Percentiles rank a stretch among this genome's conserved stretches.
Conservation (phyloP, 2,797 vertebrate genomes). For the Cichlasoma orientale region DNA sequence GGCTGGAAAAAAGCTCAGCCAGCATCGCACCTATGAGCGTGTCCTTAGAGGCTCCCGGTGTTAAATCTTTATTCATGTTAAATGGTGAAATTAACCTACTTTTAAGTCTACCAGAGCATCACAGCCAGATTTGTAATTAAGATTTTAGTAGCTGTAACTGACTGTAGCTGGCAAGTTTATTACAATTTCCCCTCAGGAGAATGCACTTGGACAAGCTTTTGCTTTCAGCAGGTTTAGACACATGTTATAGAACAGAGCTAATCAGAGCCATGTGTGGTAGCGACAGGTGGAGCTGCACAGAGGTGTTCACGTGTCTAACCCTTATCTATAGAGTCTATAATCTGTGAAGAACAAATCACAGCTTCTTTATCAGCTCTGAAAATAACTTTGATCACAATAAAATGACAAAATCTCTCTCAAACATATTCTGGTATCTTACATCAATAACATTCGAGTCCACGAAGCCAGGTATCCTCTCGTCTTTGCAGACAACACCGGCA, state of each 20-base stretch:
- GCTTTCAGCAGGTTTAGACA: constrained; percentile 10
- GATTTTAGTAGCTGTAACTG: not conserved
- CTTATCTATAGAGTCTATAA: not conserved
- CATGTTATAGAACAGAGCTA: constrained; percentile 14
- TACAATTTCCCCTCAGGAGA: not conserved
- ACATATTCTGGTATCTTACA: constrained; percentile 73
- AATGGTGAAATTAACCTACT: not conserved
- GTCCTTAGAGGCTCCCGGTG: not conserved
- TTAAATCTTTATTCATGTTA: not conserved
- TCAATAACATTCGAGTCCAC: constrained; percentile 92
- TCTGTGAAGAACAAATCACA: constrained; percentile 1
- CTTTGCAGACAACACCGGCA: constrained; percentile 93
- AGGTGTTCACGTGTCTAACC: constrained; percentile 6
- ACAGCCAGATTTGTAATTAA: not conserved
- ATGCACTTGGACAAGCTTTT: not conserved
- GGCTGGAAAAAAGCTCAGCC: not conserved
- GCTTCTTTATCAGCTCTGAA: not conserved
- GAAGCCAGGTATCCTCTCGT: constrained; percentile 91
- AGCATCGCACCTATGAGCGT: not conserved
- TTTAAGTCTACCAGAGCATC: not conserved
- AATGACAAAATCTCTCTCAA: not conserved
- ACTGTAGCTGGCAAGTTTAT: not conserved
- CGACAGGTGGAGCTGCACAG: constrained; percentile 27
- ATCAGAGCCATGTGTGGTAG: constrained; percentile 39
- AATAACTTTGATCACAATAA: not conserved